These are phyloP conservation scores for Xiphorhynchus elegans DNA, from an alignment of 2,113 vertebrate species.

Conservation along the genomic window DNA sequence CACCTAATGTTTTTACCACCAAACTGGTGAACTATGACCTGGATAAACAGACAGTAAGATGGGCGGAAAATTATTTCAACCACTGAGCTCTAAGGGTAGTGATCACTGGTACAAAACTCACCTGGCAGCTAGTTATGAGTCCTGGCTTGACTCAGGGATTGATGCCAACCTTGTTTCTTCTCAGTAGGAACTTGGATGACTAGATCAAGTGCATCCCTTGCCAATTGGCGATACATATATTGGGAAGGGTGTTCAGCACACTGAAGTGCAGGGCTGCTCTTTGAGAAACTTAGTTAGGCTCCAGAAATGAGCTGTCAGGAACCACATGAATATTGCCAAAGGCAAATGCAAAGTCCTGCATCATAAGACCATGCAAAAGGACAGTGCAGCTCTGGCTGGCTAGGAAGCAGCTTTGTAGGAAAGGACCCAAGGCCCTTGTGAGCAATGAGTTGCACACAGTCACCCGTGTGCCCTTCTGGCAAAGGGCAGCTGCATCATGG, in stretches of 20 bases:
- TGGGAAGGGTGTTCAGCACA: neutral
- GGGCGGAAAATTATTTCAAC: neutral
- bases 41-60: neutral
- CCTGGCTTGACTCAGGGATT: neutral
- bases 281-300: neutral
- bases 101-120: neutral
- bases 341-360: neutral
- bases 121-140: neutral
- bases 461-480: neutral
- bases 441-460: neutral
- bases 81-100: neutral
- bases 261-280: neutral
- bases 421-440: fast-evolving
- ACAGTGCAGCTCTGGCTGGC: neutral
- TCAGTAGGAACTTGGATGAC: neutral
- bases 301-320: neutral
- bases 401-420: neutral
- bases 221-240: neutral
- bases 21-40: neutral
- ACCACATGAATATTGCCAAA: neutral
- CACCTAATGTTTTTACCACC: neutral
- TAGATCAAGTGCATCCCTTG: neutral
- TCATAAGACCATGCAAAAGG: neutral
- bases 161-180: neutral
- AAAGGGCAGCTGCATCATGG: fast-evolving